Conservation (phyloP, 2,888 invertebrate genomes). For the Scrobipalpa costella region DNA sequence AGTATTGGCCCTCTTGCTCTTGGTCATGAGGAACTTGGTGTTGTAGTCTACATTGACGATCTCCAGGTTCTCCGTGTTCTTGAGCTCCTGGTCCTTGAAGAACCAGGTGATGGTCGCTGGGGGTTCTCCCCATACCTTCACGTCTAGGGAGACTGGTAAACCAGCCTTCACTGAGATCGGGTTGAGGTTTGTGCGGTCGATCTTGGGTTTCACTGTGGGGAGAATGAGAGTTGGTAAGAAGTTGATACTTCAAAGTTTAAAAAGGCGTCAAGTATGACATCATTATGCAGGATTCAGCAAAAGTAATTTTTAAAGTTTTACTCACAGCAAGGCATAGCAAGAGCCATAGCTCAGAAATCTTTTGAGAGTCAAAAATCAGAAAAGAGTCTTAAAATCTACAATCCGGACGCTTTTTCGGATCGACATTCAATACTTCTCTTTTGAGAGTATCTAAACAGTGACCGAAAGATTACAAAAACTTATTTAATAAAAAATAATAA, state of each 20-base stretch:
- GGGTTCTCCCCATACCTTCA: slow-evolving; percentile 96
- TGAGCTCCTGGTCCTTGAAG: slow-evolving; percentile 85
- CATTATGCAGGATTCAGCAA: no score
- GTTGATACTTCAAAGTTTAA: background rate
- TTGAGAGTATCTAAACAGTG: no score
- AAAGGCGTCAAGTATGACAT: no score
- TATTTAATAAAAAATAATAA: no score
- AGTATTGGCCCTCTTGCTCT: slow-evolving; percentile 89
- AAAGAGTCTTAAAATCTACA: no score
- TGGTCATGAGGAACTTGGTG: slow-evolving; percentile 93
- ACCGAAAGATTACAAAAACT: no score
- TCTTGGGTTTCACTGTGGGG: slow-evolving; percentile 92
- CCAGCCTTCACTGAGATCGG: slow-evolving; percentile 93
- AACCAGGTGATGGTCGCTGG: slow-evolving; percentile 95
- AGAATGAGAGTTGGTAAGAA: background rate
- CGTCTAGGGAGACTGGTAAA: slow-evolving; percentile 91
- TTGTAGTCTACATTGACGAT: slow-evolving; percentile 94
- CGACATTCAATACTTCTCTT: no score
- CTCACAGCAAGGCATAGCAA: no score
- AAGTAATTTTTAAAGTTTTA: no score
- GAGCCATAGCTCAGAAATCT: no score
- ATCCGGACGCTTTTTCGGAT: no score
- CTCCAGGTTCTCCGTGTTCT: slow-evolving; percentile 83
- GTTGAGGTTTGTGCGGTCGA: slow-evolving; percentile 94
- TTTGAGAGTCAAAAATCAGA: no score